A percentile compares a stretch with the other conserved stretches of the same genome.
Conservation (phyloP, 2,797 vertebrate genomes). For the Arrhamphus sclerolepis region DNA sequence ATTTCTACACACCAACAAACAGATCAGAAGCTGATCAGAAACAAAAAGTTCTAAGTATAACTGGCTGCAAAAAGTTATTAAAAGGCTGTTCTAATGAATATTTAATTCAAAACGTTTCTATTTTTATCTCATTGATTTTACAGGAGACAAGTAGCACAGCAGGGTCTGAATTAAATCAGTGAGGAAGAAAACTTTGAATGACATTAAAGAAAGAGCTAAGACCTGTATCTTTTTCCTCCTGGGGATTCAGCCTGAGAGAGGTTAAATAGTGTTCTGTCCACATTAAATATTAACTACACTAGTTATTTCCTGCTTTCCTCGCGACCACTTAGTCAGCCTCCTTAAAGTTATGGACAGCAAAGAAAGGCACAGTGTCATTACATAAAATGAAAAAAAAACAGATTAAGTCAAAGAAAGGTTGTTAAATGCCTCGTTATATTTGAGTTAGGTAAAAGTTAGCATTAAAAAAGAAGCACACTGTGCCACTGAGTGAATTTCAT, state of each 20-base stretch:
- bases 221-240: conserved; percentile 17
- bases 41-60: background rate
- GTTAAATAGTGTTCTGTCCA: conserved; percentile 49
- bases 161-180: conserved; percentile 24
- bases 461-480: background rate
- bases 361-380: conserved; percentile 24
- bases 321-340: conserved; percentile 7
- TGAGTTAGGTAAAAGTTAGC: background rate
- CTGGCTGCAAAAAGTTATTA: background rate
- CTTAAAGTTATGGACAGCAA: conserved; percentile 7
- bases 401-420: too few species aligned
- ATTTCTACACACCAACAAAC: too few species aligned
- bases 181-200: conserved; percentile 35
- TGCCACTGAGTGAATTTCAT: conserved; percentile 15
- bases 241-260: conserved; percentile 33
- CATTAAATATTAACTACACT: conserved; percentile 70
- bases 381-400: too few species aligned
- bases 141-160: conserved; percentile 31
- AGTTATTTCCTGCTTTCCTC: conserved; percentile 51
- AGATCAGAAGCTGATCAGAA: too few species aligned
- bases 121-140: conserved; percentile 40
- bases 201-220: conserved; percentile 18
- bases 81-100: conserved; percentile 35
- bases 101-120: conserved; percentile 44
- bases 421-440: too few species aligned